Evolutionary conservation across 1,140 invertebrate genomes (phyloP).

Genomic region (Adoxophyes honmai): DNA sequence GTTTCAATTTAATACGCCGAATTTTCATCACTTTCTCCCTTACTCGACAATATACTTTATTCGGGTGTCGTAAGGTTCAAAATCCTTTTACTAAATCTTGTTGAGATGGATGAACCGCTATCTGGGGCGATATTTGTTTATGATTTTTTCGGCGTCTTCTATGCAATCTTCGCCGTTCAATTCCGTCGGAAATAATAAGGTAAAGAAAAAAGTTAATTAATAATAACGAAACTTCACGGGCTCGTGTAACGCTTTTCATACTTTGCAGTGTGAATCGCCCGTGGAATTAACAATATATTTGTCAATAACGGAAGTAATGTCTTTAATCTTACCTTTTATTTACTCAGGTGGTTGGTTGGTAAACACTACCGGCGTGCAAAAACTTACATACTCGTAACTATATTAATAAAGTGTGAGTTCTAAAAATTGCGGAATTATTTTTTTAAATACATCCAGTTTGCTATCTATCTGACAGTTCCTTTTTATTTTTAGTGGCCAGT

Average conservation of each 20-base stretch:
- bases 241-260: too few relatives aligned
- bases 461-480: too few relatives aligned
- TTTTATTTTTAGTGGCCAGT: too few relatives aligned
- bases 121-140: conserved; percentile 39
- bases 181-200: conserved; percentile 17
- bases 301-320: conserved; percentile 10
- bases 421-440: too few relatives aligned
- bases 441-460: too few relatives aligned
- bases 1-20: conserved; percentile 73
- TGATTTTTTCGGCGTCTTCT: conserved; percentile 29
- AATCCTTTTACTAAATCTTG: not conserved
- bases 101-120: conserved; percentile 19
- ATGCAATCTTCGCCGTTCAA: conserved; percentile 19
- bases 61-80: not conserved
- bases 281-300: too few relatives aligned
- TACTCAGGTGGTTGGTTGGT: not conserved
- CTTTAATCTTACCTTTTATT: conserved; percentile 4
- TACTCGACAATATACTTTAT: conserved; percentile 36
- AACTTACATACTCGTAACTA: not conserved
- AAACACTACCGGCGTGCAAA: not conserved
- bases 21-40: conserved; percentile 58
- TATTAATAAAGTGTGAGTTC: too few relatives aligned
- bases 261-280: too few relatives aligned
- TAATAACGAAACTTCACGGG: too few relatives aligned
- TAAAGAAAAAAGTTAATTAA: not conserved